Evolutionary conservation across 1,140 invertebrate genomes (phyloP).

Genomic region (Penaeus vannamei): DNA sequence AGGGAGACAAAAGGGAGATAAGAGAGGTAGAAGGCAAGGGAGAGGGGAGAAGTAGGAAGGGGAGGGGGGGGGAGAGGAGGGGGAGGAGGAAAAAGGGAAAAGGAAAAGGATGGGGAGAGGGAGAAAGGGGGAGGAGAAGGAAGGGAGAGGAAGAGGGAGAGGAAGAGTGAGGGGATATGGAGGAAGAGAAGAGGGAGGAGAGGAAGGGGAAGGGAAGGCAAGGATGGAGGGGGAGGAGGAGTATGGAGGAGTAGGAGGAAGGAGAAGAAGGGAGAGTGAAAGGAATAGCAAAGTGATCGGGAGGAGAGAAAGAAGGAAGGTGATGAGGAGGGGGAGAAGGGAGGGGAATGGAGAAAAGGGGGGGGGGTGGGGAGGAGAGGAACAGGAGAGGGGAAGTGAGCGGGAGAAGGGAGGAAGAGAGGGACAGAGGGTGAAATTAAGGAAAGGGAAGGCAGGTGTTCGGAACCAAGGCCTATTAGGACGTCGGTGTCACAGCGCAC

Average conservation of each 20-base stretch:
- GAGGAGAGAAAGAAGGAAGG: background rate
- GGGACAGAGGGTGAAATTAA: background rate
- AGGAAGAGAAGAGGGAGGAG: background rate
- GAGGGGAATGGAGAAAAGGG: too few species aligned
- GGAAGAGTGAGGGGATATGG: background rate
- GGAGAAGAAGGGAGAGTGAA: background rate
- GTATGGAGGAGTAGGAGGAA: background rate
- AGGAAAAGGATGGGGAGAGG: background rate
- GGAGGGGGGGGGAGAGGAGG: background rate
- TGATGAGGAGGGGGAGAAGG: background rate
- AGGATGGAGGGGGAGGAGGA: background rate
- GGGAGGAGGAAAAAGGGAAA: background rate
- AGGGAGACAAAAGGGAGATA: too few species aligned
- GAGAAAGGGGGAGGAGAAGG: too few species aligned
- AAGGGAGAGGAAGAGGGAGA: too few species aligned
- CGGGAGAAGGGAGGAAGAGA: background rate
- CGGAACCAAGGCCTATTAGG: too few species aligned
- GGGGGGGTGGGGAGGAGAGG: too few species aligned
- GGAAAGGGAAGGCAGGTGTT: background rate
- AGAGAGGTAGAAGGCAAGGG: too few species aligned
- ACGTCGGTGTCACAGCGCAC: too few species aligned
- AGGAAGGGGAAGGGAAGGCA: background rate
- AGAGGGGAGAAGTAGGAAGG: background rate
- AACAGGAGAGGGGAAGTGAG: too few species aligned
- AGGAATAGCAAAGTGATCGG: background rate